phyloP scores from a whole-genome alignment of 2,888 invertebrate genomes.

The Abrostola tripartita region DNA sequence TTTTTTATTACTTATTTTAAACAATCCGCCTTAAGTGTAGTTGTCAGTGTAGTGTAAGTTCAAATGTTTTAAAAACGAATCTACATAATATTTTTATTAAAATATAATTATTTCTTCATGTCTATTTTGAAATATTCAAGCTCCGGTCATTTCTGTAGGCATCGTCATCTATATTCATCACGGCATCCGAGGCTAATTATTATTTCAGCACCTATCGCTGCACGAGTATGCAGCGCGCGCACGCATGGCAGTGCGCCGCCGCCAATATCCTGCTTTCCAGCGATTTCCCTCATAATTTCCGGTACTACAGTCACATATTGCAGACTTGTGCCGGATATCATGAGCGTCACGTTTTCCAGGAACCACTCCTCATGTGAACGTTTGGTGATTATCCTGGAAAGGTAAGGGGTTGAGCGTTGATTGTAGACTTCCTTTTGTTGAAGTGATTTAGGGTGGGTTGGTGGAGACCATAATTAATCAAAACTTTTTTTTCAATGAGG shows the following conservation, averaged over 20 bases:
- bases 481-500: too few relatives aligned
- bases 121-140: not conserved
- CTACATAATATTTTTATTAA: too few relatives aligned
- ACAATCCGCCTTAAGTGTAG: too few relatives aligned
- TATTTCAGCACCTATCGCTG: slow-evolving; percentile 4
- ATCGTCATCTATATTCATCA: not conserved
- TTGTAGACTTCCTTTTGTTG: too few relatives aligned
- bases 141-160: not conserved
- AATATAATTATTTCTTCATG: too few relatives aligned
- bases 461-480: too few relatives aligned
- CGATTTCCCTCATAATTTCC: slow-evolving; percentile 51
- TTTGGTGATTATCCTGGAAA: slow-evolving; percentile 1
- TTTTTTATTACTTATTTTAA: too few relatives aligned
- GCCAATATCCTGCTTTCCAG: slow-evolving; percentile 42
- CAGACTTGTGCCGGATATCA: slow-evolving; percentile 43
- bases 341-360: slow-evolving; percentile 16
- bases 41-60: too few relatives aligned
- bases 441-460: too few relatives aligned
- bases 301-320: slow-evolving; percentile 33
- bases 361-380: slow-evolving; percentile 21
- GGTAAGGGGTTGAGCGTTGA: not conserved
- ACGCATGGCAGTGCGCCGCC: slow-evolving; percentile 11
- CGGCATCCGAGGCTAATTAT: not conserved
- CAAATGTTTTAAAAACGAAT: too few relatives aligned
- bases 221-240: slow-evolving; percentile 2